phyloP scores from a whole-genome alignment of 2,113 vertebrate species.

The Ramphastos sulfuratus region DNA sequence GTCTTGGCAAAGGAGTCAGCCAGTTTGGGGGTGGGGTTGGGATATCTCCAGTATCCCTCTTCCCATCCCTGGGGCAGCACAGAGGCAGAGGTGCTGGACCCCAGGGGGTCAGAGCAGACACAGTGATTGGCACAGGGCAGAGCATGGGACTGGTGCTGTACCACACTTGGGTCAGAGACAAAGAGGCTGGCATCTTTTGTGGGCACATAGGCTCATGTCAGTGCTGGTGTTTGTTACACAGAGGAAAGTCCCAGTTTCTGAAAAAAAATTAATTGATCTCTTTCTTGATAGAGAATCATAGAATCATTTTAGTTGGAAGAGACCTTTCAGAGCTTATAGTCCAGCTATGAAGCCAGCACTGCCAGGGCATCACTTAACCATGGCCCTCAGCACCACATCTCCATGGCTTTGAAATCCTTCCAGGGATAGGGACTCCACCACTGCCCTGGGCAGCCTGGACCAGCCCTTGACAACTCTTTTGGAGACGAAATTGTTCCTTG shows the following conservation, averaged over 20 bases:
- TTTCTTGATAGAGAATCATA: too few relatives aligned
- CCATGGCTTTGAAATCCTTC: too few relatives aligned
- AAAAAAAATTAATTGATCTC: neutral
- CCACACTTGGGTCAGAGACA: neutral
- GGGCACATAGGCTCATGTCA: neutral
- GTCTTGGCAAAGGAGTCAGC: neutral
- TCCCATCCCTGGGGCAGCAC: neutral
- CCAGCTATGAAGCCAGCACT: too few relatives aligned
- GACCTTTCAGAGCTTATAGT: too few relatives aligned
- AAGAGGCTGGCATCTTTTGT: neutral
- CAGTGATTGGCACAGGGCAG: neutral
- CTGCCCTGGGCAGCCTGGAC: too few relatives aligned
- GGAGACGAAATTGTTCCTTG: too few relatives aligned
- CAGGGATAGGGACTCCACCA: too few relatives aligned
- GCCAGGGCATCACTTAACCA: too few relatives aligned
- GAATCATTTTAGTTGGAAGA: too few relatives aligned
- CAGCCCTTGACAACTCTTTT: too few relatives aligned
- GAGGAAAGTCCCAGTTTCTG: neutral
- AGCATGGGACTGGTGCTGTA: neutral
- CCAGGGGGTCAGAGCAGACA: neutral
- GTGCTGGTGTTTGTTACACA: rapidly evolving
- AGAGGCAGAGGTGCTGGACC: neutral
- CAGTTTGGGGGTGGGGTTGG: neutral
- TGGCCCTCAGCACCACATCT: too few relatives aligned
- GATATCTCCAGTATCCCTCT: neutral